phyloP scores from a whole-genome alignment of 2,797 vertebrate species.

The Xiphorhynchus erythropygius region DNA sequence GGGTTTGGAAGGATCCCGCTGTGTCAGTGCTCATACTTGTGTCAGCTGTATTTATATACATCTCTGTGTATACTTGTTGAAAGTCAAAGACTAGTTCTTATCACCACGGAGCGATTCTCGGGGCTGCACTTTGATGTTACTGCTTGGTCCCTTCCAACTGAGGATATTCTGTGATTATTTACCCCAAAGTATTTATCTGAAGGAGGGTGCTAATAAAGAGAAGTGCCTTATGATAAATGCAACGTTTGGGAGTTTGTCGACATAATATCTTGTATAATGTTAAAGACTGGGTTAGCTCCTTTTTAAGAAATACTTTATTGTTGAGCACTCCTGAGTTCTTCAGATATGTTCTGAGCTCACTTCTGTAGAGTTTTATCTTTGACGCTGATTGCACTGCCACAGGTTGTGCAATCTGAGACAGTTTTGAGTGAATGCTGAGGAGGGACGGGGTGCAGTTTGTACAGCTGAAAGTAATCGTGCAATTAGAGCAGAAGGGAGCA shows the following conservation, averaged over 20 bases:
- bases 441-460: neutral
- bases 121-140: neutral
- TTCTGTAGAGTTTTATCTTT: fast-evolving
- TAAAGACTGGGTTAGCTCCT: fast-evolving
- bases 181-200: neutral
- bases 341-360: fast-evolving
- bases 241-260: neutral
- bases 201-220: neutral
- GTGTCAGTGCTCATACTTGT: fast-evolving
- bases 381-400: neutral
- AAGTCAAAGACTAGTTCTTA: neutral
- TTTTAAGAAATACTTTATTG: neutral
- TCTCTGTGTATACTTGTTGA: fast-evolving
- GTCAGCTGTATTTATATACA: neutral
- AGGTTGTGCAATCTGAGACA: neutral
- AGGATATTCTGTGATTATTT: neutral
- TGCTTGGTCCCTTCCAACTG: neutral
- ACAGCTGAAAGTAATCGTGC: neutral
- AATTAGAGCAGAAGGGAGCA: fast-evolving
- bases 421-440: fast-evolving
- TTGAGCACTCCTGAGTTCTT: neutral
- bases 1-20: neutral
- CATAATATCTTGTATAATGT: fast-evolving
- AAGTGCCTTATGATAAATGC: neutral
- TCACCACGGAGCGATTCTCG: neutral